phyloP scores from a whole-genome alignment of 2,888 invertebrate species.

The Isoperla grammatica region DNA sequence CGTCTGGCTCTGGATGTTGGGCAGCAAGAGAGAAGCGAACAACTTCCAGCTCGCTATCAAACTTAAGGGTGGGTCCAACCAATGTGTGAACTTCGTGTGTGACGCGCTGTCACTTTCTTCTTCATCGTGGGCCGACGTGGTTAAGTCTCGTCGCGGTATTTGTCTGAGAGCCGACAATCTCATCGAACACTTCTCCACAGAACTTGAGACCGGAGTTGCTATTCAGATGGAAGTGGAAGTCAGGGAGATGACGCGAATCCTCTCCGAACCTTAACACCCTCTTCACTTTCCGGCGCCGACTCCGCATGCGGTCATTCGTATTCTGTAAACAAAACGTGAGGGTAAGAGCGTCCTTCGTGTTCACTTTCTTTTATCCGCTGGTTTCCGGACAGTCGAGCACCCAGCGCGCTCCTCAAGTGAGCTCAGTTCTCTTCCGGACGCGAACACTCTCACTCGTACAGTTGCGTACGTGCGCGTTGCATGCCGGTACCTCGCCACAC shows the following conservation, averaged over 20 bases:
- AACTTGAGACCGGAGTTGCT: slow-evolving; percentile 1
- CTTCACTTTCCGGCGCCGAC: neutral
- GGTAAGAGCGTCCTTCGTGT: neutral
- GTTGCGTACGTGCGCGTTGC: neutral
- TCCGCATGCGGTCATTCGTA: neutral
- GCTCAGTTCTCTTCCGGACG: neutral
- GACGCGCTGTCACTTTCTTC: slow-evolving; percentile 13
- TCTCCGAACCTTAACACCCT: neutral
- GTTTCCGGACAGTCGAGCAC: neutral
- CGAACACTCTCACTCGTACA: neutral
- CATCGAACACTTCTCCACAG: neutral
- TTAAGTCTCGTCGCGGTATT: neutral
- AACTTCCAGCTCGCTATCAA: slow-evolving; percentile 5
- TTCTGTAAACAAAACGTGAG: no score
- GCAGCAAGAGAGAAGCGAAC: slow-evolving; percentile 7
- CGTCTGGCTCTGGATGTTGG: slow-evolving; percentile 25
- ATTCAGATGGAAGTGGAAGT: slow-evolving; percentile 19
- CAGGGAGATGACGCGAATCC: slow-evolving; percentile 3
- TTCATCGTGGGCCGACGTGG: slow-evolving; percentile 20
- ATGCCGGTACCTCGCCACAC: no score
- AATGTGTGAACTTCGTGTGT: neutral
- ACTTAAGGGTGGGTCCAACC: slow-evolving; percentile 10
- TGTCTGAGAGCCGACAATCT: neutral
- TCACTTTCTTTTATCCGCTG: slow-evolving; percentile 2
- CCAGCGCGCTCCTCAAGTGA: no score